Evolutionary conservation across 2,888 invertebrate species (phyloP).

Genomic region (Hirtodrosophila confusa): DNA sequence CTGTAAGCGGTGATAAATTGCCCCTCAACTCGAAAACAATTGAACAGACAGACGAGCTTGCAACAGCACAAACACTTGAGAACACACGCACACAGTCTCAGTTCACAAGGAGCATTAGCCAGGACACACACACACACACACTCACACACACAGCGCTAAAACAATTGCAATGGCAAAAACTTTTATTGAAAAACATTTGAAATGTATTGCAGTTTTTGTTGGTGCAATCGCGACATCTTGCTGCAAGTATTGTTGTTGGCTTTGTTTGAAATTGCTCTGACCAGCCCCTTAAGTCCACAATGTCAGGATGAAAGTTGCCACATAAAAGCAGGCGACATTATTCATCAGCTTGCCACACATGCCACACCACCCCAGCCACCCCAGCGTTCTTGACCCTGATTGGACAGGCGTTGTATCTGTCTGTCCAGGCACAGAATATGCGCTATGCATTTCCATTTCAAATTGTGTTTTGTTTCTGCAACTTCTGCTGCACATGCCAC

Average conservation of each 20-base stretch:
- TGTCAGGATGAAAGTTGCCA: conserved; percentile 47
- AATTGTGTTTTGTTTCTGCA: conserved; percentile 29
- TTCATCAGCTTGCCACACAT: conserved; percentile 53
- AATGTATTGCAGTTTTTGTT: conserved; percentile 63
- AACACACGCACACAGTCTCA: conserved; percentile 2
- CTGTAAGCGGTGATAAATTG: conserved; percentile 76
- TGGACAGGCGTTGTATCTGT: conserved; percentile 16
- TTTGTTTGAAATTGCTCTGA: conserved; percentile 28
- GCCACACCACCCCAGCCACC: not conserved
- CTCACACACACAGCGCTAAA: conserved; percentile 34
- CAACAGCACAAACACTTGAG: conserved; percentile 2
- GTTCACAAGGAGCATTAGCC: conserved; percentile 2
- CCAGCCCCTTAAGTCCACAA: conserved; percentile 20
- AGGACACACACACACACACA: conserved; percentile 9
- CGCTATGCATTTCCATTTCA: conserved; percentile 30
- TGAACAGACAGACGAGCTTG: conserved; percentile 40
- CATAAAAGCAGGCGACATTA: conserved; percentile 52
- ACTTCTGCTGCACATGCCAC: conserved; percentile 1
- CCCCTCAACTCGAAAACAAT: conserved; percentile 75
- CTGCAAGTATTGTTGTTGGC: conserved; percentile 35
- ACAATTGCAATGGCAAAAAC: conserved; percentile 70
- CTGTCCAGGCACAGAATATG: conserved; percentile 16
- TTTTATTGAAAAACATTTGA: conserved; percentile 79
- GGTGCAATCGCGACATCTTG: conserved; percentile 45
- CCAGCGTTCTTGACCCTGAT: not conserved